Percentiles rank a stretch among this genome's conserved stretches.
These are phyloP conservation scores for Tiaroga cobitis DNA, from an alignment of 2,797 vertebrate genomes.

Conservation along the genomic window DNA sequence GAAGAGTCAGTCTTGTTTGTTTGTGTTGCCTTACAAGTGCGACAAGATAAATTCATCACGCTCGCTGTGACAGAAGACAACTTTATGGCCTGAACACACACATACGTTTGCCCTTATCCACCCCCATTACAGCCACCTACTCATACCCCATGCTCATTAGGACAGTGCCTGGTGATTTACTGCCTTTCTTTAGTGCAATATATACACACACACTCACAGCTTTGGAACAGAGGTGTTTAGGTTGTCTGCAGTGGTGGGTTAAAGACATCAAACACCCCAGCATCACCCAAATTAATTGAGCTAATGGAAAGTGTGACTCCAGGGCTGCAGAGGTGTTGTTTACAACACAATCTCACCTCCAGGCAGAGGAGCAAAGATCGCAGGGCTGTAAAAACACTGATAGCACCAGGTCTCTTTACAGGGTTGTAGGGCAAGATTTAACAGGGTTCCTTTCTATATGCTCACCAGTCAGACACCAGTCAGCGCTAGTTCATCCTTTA, in stretches of 20 bases:
- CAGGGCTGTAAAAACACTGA: conserved; percentile 57
- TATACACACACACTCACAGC: conserved; percentile 7
- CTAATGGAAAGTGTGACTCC: conserved; percentile 62
- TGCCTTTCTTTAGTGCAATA: conserved; percentile 6
- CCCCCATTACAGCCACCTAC: conserved; percentile 35
- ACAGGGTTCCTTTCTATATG: conserved; percentile 25
- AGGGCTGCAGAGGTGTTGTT: conserved; percentile 56
- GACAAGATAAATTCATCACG: conserved; percentile 67
- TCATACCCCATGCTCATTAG: conserved; percentile 28
- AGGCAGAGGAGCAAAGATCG: conserved; percentile 58
- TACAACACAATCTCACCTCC: conserved; percentile 56
- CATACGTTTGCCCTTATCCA: conserved; percentile 54
- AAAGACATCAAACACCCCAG: conserved; percentile 37
- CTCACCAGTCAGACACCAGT: neutral
- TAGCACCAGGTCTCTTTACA: conserved; percentile 47
- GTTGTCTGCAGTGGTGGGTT: conserved; percentile 20
- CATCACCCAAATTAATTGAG: conserved; percentile 50
- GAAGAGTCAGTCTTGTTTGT: conserved; percentile 56
- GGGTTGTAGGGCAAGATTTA: conserved; percentile 46
- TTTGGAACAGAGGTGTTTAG: conserved; percentile 3
- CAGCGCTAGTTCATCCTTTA: conserved; percentile 16
- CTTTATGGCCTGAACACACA: conserved; percentile 46
- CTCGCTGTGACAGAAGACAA: conserved; percentile 48
- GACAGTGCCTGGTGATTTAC: conserved; percentile 46
- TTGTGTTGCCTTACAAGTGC: conserved; percentile 62